Evolutionary conservation across 2,888 invertebrate species (phyloP).

Genomic region (Megamerina dolium): DNA sequence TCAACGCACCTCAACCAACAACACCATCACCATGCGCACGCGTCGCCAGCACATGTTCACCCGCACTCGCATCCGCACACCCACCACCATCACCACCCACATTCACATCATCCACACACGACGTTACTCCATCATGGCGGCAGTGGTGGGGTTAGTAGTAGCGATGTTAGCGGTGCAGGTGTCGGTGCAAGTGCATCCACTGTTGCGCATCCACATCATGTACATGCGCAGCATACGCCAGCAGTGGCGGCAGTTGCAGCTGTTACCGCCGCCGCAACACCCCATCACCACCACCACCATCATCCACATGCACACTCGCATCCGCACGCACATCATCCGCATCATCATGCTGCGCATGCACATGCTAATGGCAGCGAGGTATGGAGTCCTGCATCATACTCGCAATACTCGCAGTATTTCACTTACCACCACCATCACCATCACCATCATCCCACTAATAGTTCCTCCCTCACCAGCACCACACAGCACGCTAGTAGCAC

Average conservation of each 20-base stretch:
- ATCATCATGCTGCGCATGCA: conserved; percentile 23
- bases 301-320: conserved; percentile 17
- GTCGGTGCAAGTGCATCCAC: too few species aligned
- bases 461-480: conserved; percentile 28
- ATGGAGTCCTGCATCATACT: conserved; percentile 54
- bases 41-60: too few species aligned
- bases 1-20: conserved; percentile 18
- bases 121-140: too few species aligned
- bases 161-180: too few species aligned
- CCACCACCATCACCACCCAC: conserved; percentile 17
- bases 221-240: conserved; percentile 27
- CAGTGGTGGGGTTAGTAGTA: too few species aligned
- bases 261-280: conserved; percentile 26
- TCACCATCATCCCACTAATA: conserved; percentile 31
- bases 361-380: conserved; percentile 56
- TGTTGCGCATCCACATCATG: conserved; percentile 12
- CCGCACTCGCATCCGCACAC: conserved; percentile 18
- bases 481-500: conserved; percentile 49
- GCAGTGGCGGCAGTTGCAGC: too few species aligned
- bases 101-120: conserved; percentile 11
- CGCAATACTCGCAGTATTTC: conserved; percentile 61
- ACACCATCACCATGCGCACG: conserved; percentile 11
- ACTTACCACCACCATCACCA: conserved; percentile 53
- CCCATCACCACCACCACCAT: conserved; percentile 25
- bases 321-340: conserved; percentile 22